phyloP scores from a whole-genome alignment of 2,113 vertebrate genomes.

The Dasyurus viverrinus region DNA sequence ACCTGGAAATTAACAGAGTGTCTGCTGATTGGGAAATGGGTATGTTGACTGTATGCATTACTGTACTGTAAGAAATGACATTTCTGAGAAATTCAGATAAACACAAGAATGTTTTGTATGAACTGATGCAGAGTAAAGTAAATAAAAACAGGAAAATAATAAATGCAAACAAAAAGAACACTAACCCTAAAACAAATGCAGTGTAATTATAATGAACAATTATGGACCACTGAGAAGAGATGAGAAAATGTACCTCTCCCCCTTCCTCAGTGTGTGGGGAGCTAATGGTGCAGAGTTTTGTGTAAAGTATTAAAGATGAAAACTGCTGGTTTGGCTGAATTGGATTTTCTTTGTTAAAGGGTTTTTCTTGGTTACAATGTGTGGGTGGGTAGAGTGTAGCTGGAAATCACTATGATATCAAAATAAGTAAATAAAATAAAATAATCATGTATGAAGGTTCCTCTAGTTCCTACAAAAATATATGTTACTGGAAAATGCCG shows the following conservation, averaged over 20 bases:
- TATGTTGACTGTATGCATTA: background rate
- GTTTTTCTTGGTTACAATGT: background rate
- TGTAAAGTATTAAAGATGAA: background rate
- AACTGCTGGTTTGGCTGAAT: background rate
- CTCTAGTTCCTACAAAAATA: background rate
- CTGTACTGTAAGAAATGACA: background rate
- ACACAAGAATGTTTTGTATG: background rate
- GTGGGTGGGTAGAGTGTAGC: background rate
- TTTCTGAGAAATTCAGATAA: background rate
- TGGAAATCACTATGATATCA: background rate
- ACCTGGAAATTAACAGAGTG: background rate
- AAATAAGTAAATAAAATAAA: background rate
- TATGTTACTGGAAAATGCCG: background rate
- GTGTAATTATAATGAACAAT: background rate
- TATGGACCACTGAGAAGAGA: background rate
- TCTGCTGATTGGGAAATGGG: background rate
- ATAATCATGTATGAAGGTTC: background rate
- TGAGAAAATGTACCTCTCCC: background rate
- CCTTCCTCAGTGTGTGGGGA: background rate
- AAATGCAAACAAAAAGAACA: background rate
- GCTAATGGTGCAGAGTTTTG: background rate
- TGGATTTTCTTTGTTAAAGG: background rate
- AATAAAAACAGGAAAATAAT: background rate
- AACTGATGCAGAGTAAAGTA: background rate
- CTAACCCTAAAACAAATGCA: background rate